Conservation (phyloP, 2,797 vertebrate genomes). For the Chiroxiphia lanceolata region DNA sequence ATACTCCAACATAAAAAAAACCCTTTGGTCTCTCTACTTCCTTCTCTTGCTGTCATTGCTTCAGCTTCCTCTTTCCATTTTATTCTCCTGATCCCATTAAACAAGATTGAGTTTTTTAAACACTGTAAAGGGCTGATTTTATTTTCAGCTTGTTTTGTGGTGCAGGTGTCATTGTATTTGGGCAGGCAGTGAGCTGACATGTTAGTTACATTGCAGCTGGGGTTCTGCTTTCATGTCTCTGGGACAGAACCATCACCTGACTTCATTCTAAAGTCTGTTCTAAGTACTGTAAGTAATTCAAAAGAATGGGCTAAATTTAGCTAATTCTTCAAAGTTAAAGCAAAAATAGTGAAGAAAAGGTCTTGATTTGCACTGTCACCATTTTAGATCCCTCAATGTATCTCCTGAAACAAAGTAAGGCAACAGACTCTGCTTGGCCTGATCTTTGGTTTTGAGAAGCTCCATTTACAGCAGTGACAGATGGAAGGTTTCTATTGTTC, state of each 20-base stretch:
- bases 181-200: neutral
- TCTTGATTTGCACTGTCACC: neutral
- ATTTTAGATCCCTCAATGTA: accelerated
- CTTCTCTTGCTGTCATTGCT: neutral
- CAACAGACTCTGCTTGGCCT: neutral
- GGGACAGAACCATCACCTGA: neutral
- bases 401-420: neutral
- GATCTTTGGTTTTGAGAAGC: neutral
- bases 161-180: neutral
- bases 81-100: neutral
- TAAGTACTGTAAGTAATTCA: neutral
- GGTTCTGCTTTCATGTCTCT: neutral
- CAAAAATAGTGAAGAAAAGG: neutral
- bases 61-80: neutral
- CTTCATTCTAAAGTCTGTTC: neutral
- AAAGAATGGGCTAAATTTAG: neutral
- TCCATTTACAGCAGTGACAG: neutral
- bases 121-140: neutral
- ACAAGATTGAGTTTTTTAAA: neutral
- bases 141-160: neutral
- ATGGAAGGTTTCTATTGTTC: neutral
- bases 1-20: neutral
- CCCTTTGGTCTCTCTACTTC: neutral
- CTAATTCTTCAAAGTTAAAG: neutral
- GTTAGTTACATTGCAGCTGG: neutral